Conservation (phyloP, 1,140 invertebrate species). For the Drusus annulatus region DNA sequence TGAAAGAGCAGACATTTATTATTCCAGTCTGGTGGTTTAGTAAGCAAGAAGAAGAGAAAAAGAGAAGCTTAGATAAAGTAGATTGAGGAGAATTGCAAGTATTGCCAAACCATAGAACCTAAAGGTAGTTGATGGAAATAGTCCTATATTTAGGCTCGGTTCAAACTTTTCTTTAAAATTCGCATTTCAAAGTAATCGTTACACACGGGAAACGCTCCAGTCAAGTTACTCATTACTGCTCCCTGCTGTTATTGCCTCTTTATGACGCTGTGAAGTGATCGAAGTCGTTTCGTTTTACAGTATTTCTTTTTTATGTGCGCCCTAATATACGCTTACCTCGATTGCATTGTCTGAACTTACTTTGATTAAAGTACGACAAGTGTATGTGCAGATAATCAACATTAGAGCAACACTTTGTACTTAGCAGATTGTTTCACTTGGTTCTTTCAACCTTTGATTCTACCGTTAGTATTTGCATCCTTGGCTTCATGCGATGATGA, state of each 20-base stretch:
- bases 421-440: too few species aligned
- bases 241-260: neutral
- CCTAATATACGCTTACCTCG: too few species aligned
- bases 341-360: too few species aligned
- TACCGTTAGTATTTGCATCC: too few species aligned
- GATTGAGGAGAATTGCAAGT: slow-evolving; percentile 30
- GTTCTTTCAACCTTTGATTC: too few species aligned
- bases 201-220: slow-evolving; percentile 17
- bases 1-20: slow-evolving; percentile 4
- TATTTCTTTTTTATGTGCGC: neutral
- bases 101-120: neutral
- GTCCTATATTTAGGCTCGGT: slow-evolving; percentile 12
- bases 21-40: slow-evolving; percentile 30
- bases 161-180: slow-evolving; percentile 18
- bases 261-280: slow-evolving; percentile 3
- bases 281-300: neutral
- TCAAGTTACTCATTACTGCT: slow-evolving; percentile 16
- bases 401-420: too few species aligned
- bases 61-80: slow-evolving; percentile 9
- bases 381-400: too few species aligned
- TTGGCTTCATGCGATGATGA: too few species aligned
- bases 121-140: slow-evolving; percentile 27
- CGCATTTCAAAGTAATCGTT: slow-evolving; percentile 17
- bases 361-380: too few species aligned
- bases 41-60: slow-evolving; percentile 30